These are phyloP conservation scores for Lydus trimaculatus DNA, from an alignment of 2,888 invertebrate species.

Conservation along the genomic window DNA sequence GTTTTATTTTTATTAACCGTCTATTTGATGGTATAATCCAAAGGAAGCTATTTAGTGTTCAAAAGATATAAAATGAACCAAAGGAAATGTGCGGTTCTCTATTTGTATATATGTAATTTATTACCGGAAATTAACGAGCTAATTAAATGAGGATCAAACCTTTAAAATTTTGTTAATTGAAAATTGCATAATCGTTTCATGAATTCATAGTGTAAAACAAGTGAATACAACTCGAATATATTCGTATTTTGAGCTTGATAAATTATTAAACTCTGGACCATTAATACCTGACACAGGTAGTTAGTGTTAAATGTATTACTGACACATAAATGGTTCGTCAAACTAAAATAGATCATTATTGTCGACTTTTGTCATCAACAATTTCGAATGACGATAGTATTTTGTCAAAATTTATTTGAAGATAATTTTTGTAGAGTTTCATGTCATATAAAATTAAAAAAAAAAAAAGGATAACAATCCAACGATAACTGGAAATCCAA, in stretches of 20 bases:
- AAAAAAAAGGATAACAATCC: background rate
- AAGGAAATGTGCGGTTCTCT: no score
- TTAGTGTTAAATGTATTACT: constrained; percentile 5
- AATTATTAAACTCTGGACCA: background rate
- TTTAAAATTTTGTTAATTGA: background rate
- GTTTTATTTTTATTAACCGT: background rate
- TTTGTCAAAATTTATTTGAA: background rate
- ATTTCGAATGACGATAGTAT: background rate
- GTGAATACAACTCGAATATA: background rate
- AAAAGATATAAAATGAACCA: no score
- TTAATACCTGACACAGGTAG: constrained; percentile 1
- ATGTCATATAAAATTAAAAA: background rate
- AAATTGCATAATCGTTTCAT: background rate
- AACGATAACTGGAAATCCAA: background rate
- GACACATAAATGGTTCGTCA: background rate
- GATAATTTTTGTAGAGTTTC: background rate
- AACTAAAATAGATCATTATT: background rate
- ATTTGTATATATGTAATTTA: background rate
- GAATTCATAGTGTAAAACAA: background rate
- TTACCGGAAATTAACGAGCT: background rate
- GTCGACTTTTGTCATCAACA: background rate
- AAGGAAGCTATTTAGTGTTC: background rate
- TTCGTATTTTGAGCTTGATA: background rate
- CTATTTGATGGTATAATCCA: background rate
- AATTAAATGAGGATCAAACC: background rate